These are phyloP conservation scores for Ovis canadensis DNA, from an alignment of 2,113 vertebrate species.

Conservation along the genomic window DNA sequence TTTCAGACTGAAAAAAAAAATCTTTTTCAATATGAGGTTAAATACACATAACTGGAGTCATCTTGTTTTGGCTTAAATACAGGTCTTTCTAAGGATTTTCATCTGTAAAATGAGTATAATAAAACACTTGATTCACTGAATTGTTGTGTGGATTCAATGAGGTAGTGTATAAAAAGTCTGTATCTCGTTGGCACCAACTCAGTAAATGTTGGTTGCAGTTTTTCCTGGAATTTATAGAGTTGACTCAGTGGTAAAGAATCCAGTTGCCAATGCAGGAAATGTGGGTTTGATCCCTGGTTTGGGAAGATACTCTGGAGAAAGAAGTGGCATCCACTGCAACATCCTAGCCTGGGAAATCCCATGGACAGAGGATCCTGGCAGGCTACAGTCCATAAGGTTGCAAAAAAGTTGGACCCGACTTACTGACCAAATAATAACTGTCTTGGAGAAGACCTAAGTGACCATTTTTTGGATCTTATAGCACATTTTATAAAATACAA, in stretches of 20 bases:
- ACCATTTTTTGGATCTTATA: neutral
- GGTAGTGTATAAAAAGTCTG: neutral
- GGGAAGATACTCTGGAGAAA: neutral
- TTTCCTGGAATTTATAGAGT: neutral
- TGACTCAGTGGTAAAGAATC: neutral
- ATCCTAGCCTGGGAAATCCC: neutral
- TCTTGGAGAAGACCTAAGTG: neutral
- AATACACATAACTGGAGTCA: neutral
- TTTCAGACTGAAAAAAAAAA: neutral
- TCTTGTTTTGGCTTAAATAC: neutral
- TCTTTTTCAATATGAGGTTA: neutral
- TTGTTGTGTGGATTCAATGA: neutral
- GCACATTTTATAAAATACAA: neutral
- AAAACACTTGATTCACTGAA: neutral
- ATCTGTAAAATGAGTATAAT: neutral
- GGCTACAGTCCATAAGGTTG: neutral
- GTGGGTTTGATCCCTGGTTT: neutral
- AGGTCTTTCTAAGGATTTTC: neutral
- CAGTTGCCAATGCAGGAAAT: neutral
- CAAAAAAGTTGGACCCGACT: neutral
- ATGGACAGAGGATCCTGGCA: neutral
- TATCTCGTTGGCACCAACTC: neutral
- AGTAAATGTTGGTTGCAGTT: neutral
- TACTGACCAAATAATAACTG: neutral
- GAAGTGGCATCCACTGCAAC: neutral